Evolutionary conservation across 2,888 invertebrate species (phyloP), one percentile per base, ranked within the genome.

Genomic region (Parnassius mnemosyne): DNA sequence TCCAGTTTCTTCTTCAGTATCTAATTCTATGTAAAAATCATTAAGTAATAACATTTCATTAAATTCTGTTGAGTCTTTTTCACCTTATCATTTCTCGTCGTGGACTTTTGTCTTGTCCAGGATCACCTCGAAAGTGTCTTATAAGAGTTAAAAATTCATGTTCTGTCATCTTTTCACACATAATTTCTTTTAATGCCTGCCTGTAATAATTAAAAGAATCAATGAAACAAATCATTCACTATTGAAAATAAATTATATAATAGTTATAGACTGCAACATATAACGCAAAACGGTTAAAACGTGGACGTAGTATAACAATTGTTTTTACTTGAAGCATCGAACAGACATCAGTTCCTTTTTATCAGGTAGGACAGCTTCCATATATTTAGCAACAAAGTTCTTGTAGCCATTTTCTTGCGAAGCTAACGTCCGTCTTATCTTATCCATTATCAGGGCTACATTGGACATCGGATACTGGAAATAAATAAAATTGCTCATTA

Each of bases 141-240:
- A 95, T 94, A 10, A 97, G 84, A 0, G 96, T 95, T 3, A 96
- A 88, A 78, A 96, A 95, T 84, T 97, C 97, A 67, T 97, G 97
- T 74, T 96, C 96, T 0, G 94, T 94, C 81, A 96, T 94, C 68
- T 93, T 89, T 42, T 94, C 93, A 11, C 93, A 94, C 87, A 96
- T 92, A 57, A 95, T 88, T 70, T 93, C 93, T 71, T 93, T 92
- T 51, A 96, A 73, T 3, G 95, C 94, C 73, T 94, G 91, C 71
- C 95, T 94, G 73, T 16, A 83, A 57, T 10, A 86, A 64, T 3
- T 50, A 13, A 46, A 87, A 64, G 1, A 34, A 62, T 34, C 16
- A 25, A 60, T 47, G 54, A 25, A 20, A 2, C 3, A 50, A 44
- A 10, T 43, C 16, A 16, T 46, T 10, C 12, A 50, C n/a, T 44